phyloP scores from a whole-genome alignment of 1,140 invertebrate genomes.

The Bacillus rossius region DNA sequence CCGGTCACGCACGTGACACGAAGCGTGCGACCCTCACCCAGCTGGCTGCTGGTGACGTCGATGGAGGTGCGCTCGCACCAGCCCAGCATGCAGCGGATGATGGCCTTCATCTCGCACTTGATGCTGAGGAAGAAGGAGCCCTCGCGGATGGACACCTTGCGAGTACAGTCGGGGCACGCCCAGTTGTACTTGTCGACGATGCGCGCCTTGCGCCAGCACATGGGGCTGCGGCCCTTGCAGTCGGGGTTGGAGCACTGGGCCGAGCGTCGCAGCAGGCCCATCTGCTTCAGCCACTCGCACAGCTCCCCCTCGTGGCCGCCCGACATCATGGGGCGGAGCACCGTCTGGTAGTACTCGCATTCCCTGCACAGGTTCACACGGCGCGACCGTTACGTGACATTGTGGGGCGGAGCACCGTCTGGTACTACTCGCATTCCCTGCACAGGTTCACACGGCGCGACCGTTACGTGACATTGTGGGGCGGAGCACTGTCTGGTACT shows the following conservation, averaged over 20 bases:
- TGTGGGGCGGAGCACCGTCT: conserved; percentile 42
- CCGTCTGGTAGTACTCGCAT: conserved; percentile 42
- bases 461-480: conserved; percentile 44
- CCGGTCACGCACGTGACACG: too few relatives aligned
- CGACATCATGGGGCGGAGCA: conserved; percentile 43
- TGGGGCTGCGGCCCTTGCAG: conserved; percentile 35
- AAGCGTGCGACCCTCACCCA: too few relatives aligned
- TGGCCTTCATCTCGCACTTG: conserved; percentile 44
- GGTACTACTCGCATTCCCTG: conserved; percentile 39
- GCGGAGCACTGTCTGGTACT: conserved; percentile 42
- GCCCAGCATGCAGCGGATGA: conserved; percentile 43
- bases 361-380: conserved; percentile 18
- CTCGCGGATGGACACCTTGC: conserved; percentile 43
- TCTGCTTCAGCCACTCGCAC: conserved; percentile 44
- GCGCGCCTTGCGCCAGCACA: conserved; percentile 42
- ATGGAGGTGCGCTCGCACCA: conserved; percentile 44
- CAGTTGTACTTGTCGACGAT: conserved; percentile 47
- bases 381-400: conserved; percentile 42
- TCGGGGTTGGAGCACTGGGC: conserved; percentile 35
- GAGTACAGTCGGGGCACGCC: conserved; percentile 39
- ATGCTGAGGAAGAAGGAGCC: conserved; percentile 44
- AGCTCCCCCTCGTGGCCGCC: conserved; percentile 47
- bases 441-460: too few relatives aligned
- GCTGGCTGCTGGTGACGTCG: conserved; percentile 27
- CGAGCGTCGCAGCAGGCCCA: conserved; percentile 39